Evolutionary conservation across 1,140 invertebrate species (phyloP).

Genomic region (Eciton burchellii): DNA sequence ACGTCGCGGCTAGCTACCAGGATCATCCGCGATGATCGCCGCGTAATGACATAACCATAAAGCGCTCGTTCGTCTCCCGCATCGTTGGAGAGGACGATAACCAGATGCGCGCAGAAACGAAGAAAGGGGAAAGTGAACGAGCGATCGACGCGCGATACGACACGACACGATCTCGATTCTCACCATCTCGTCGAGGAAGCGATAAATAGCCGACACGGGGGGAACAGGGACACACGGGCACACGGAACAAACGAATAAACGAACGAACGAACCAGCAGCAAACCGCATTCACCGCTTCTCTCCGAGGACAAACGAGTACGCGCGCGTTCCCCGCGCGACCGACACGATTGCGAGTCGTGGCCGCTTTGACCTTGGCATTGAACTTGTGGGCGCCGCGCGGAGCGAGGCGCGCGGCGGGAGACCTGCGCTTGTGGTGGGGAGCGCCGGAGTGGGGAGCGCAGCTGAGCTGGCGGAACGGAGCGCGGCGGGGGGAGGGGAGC

Average conservation of each 20-base stretch:
- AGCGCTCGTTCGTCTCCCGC: neutral
- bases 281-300: constrained; percentile 60
- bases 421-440: constrained; percentile 37
- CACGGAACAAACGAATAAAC: constrained; percentile 30
- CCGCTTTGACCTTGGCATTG: constrained; percentile 84
- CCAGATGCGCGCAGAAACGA: neutral
- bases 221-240: constrained; percentile 28
- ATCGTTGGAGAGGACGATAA: neutral
- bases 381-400: constrained; percentile 78
- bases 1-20: no score
- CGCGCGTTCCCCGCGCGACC: constrained; percentile 74
- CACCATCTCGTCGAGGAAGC: constrained; percentile 44
- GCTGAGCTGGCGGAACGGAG: constrained; percentile 35
- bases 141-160: constrained; percentile 14
- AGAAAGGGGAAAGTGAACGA: constrained; percentile 12
- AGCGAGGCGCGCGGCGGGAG: constrained; percentile 56
- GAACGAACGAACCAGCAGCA: constrained; percentile 33
- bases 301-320: constrained; percentile 72
- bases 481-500: constrained; percentile 45
- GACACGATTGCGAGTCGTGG: constrained; percentile 77
- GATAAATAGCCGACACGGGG: constrained; percentile 11
- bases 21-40: no score
- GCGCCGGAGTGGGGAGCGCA: constrained; percentile 42
- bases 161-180: constrained; percentile 21
- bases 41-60: no score